A percentile compares a stretch with the other conserved stretches of the same genome.
phyloP scores from a whole-genome alignment of 23 tunicate species.

The Diplosoma virens region DNA sequence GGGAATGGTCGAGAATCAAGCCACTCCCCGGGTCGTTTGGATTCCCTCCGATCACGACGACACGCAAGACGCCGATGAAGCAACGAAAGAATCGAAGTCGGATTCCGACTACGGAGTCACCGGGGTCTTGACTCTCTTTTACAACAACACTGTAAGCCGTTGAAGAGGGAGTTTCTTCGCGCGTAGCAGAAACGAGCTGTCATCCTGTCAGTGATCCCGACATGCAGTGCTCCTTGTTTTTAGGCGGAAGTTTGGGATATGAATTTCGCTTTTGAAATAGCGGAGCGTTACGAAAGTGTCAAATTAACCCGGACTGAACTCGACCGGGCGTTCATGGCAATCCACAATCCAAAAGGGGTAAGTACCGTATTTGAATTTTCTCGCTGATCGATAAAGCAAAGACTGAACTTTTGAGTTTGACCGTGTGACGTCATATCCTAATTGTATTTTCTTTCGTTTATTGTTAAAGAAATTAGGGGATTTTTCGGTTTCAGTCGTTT shows the following conservation, averaged over 20 bases:
- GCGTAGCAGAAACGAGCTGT: too few relatives aligned
- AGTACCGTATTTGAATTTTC: too few relatives aligned
- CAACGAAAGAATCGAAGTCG: not conserved
- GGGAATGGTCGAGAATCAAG: not conserved
- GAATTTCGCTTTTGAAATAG: constrained; percentile 35
- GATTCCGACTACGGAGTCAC: not conserved
- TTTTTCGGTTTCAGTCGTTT: too few relatives aligned
- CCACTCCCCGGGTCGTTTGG: constrained; percentile 57
- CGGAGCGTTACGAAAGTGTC: constrained; percentile 3
- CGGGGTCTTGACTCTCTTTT: not conserved
- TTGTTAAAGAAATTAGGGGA: too few relatives aligned
- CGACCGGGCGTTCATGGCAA: not conserved
- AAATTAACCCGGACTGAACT: not conserved
- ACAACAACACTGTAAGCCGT: not conserved
- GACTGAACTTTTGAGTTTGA: too few relatives aligned
- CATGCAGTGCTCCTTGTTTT: not conserved
- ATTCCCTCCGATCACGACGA: constrained; percentile 4
- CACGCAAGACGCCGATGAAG: not conserved
- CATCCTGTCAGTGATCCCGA: too few relatives aligned
- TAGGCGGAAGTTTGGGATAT: constrained; percentile 86
- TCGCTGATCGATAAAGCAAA: too few relatives aligned
- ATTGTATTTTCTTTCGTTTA: too few relatives aligned
- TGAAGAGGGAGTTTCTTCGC: too few relatives aligned
- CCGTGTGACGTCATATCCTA: too few relatives aligned
- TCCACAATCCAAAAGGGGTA: too few relatives aligned